Evolutionary conservation across 2,888 invertebrate species (phyloP).

Genomic region (Eupithecia centaureata): DNA sequence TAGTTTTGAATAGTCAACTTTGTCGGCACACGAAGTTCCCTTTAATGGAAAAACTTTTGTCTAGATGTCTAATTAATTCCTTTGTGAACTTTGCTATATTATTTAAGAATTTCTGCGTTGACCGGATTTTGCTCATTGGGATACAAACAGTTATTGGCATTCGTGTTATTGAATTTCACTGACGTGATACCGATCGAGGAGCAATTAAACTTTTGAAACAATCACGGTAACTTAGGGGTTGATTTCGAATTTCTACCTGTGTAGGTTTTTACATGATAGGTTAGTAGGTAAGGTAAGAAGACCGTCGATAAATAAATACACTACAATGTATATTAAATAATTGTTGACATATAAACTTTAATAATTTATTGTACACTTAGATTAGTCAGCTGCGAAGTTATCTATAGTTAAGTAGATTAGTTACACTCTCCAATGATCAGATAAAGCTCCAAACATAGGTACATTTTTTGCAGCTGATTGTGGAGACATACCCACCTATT

Average conservation of each 20-base stretch:
- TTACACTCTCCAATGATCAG: neutral
- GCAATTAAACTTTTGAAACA: neutral
- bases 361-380: too few species aligned
- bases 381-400: too few species aligned
- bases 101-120: conserved; percentile 43
- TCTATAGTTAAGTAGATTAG: neutral
- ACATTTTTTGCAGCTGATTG: too few species aligned
- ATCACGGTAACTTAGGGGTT: neutral
- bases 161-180: conserved; percentile 21
- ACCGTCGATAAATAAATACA: too few species aligned
- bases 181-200: conserved; percentile 13
- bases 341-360: too few species aligned
- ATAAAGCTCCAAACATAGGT: too few species aligned
- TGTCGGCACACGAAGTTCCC: conserved; percentile 48
- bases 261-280: neutral
- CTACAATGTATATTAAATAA: too few species aligned
- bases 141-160: conserved; percentile 19
- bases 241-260: neutral
- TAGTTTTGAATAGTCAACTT: conserved; percentile 57
- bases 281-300: neutral
- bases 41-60: conserved; percentile 63
- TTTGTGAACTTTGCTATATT: conserved; percentile 48
- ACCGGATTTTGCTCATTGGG: conserved; percentile 39
- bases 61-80: conserved; percentile 59
- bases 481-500: neutral